Evolutionary conservation across 2,113 vertebrate genomes (phyloP).

Genomic region (Nothobranchius kuhntae): DNA sequence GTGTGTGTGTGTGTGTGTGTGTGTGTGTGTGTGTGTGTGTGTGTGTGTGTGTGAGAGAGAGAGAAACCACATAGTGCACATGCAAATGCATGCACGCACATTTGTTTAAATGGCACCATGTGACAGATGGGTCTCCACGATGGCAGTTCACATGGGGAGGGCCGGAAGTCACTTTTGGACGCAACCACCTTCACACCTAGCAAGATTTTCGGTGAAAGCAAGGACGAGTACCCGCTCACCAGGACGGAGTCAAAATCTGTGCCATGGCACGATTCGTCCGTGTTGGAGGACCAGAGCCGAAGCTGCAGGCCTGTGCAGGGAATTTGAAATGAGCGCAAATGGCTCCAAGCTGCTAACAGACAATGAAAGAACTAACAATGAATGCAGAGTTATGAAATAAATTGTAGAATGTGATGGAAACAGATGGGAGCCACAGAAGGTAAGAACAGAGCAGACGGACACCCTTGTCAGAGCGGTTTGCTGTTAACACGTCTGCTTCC

Average conservation of each 20-base stretch:
- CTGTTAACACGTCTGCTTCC: conserved; percentile 17
- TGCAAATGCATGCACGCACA: too few relatives aligned
- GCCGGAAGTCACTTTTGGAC: conserved; percentile 68
- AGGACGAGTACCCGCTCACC: conserved; percentile 21
- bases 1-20: background rate
- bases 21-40: conserved; percentile 12
- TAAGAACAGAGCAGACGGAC: conserved; percentile 56
- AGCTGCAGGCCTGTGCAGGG: conserved; percentile 22
- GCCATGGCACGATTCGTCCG: conserved; percentile 29
- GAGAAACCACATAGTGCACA: too few relatives aligned
- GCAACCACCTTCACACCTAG: conserved; percentile 63
- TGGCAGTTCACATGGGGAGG: conserved; percentile 47
- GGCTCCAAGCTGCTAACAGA: conserved; percentile 32
- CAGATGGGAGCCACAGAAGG: conserved; percentile 75
- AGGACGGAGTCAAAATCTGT: conserved; percentile 49
- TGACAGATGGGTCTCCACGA: conserved; percentile 71
- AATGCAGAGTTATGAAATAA: conserved; percentile 61
- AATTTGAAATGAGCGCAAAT: conserved; percentile 54
- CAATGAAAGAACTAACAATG: conserved; percentile 38
- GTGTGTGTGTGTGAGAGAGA: background rate
- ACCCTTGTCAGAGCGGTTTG: conserved; percentile 25
- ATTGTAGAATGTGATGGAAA: conserved; percentile 59
- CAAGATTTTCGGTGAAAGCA: conserved; percentile 29
- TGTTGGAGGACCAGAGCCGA: conserved; percentile 35
- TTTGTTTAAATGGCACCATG: conserved; percentile 49